Evolutionary conservation across 23 tunicate genomes (phyloP), one percentile per base, ranked within the genome.

Genomic region (Styela plicata): DNA sequence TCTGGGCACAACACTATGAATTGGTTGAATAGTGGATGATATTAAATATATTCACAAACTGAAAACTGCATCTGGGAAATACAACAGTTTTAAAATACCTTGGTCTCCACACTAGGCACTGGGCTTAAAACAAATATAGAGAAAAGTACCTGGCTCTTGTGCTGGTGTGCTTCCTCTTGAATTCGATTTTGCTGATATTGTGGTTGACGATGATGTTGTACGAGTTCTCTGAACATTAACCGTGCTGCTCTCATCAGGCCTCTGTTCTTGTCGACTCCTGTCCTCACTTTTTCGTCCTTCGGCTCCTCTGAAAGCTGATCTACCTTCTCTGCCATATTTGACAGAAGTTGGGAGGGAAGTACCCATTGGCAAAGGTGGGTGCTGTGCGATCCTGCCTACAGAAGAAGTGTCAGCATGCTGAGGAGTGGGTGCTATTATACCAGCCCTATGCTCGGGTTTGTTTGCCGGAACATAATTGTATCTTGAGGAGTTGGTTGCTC

Each of bases 401-500:
- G 81, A 76, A 1, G 66, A 76, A 0, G 27, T 53, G 64, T 69
- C 66, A 24, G 81, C 81, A 29, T 76, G 81, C 2, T 76, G 81
- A 22, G 81, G 81, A 17, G 81, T 76, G 21, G 81, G 81, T 76
- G 53, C 66, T 29, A 76, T 29, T 21, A 76, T 52, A 33, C 34
- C 77, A 31, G 7, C 20, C 7, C 24, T n/a, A 36, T 71, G 77
- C 3, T 28, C 34, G 2, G 13, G 24, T 16, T 89, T 87, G 0
- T 70, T 52, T 2, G 86, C 83, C 1, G 83, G 35, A 33, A 31
- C 34, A 2, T 80, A 31, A 26, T 84, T 81, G 18, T 53, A 61
- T 2, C 86, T 53, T 28, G 74, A 83, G 29, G 74, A 76, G 32
- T 84, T 85, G 0, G 94, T 88, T 66, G 88, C 82, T 36, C 85